These are phyloP conservation scores for Glaucopsyche alexis DNA, from an alignment of 2,888 invertebrate species.

Conservation along the genomic window DNA sequence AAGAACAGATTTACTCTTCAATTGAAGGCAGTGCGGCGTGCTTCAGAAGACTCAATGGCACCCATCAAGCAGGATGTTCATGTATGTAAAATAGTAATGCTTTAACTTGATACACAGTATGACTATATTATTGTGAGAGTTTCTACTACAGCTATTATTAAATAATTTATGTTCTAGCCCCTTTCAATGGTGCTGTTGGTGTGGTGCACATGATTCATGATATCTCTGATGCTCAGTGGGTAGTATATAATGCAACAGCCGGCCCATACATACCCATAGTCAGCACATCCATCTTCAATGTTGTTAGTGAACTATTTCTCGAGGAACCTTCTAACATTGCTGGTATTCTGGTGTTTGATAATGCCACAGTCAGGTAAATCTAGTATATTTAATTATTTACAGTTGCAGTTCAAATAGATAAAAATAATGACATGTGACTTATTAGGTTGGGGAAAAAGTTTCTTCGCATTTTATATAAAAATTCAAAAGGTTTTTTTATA, in stretches of 20 bases:
- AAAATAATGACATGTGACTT: not conserved
- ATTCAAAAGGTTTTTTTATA: too few relatives aligned
- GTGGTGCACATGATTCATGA: conserved; percentile 87
- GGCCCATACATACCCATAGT: conserved; percentile 90
- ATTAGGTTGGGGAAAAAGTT: too few relatives aligned
- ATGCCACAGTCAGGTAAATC: conserved; percentile 60
- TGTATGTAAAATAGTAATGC: conserved; percentile 76
- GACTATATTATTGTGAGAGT: too few relatives aligned
- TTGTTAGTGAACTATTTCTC: conserved; percentile 76
- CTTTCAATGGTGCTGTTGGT: conserved; percentile 89
- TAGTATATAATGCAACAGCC: conserved; percentile 85
- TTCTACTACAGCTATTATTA: not conserved
- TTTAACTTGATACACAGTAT: too few relatives aligned
- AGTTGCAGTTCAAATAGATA: not conserved
- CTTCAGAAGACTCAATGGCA: conserved; percentile 94
- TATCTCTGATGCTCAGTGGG: conserved; percentile 85
- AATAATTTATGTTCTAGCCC: conserved; percentile 75
- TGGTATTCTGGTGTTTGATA: conserved; percentile 82
- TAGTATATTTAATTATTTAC: not conserved
- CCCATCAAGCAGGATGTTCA: conserved; percentile 96
- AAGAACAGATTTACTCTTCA: conserved; percentile 88
- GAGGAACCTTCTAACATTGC: conserved; percentile 79
- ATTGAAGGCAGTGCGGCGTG: conserved; percentile 88
- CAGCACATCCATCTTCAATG: conserved; percentile 81
- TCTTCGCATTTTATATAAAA: too few relatives aligned